Base-by-base conservation (phyloP, 1,140 invertebrate species). In the Atta colombica region DNA sequence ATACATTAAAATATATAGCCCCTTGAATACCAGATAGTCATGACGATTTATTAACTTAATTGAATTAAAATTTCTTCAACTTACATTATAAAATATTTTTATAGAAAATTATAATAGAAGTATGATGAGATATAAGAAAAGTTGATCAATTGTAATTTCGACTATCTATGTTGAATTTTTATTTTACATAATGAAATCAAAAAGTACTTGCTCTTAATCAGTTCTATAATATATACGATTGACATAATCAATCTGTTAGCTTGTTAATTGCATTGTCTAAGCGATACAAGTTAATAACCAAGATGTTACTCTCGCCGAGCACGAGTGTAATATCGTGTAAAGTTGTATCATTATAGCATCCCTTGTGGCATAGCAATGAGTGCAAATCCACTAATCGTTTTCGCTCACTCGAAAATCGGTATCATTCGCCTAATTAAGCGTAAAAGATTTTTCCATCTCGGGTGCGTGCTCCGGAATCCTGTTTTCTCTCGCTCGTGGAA, bases 371-470 rank as follows among this genome's bases (percentile, higher is more conserved):
- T 16, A 12, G 53, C 51, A 55, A 63, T 21, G 35, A 31, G 31
- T 31, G 28, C 63, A 28, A 78, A 66, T 78, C 65, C 12, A 45
- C 25, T 6, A 81, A 66, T 35, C 35, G 39, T 74, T 60, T 60
- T 72, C 39, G 45, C 28, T 80, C 49, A 63, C 61, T 65, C 31
- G 4, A 21, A 28, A 35, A 21, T 12, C 35, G 80, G 55, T 55
- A 61, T 14, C 53, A 74, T 74, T 82, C 55, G 35, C 35, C 55
- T 82, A 82, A 82, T 82, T 82, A 82, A 74, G 80, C 39, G 35
- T n/a, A 61, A 45, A 72, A 74, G 80, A 61, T 72, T 74, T 69
- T 74, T 74, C 55, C 55, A 21, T 51, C 35, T 53, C 39, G 16
- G 35, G 16, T 61, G 53, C 66, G 35, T 49, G 66, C 68, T 82